Percentiles rank a stretch among this genome's conserved stretches.
phyloP scores from a whole-genome alignment of 2,797 vertebrate species.

The Lacerta bilineata region DNA sequence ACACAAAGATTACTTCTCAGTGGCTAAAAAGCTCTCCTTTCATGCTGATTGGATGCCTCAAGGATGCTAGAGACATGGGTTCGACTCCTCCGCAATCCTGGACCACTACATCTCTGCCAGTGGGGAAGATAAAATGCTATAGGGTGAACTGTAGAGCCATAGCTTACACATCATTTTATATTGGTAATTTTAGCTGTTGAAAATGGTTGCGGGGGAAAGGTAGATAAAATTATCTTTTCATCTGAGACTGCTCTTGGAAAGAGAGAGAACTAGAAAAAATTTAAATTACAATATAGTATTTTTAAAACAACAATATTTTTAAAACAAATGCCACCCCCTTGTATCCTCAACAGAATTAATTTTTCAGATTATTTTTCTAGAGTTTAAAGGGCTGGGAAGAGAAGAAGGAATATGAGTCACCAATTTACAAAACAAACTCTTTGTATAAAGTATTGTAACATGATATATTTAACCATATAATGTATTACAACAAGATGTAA shows the following conservation, averaged over 20 bases:
- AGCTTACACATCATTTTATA: neutral
- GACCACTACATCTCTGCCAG: neutral
- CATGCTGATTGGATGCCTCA: too few species aligned
- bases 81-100: too few species aligned
- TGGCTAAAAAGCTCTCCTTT: too few species aligned
- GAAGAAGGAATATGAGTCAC: neutral
- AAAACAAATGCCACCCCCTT: too few species aligned
- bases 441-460: neutral
- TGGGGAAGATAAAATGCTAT: neutral
- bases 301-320: too few species aligned
- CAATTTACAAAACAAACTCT: conserved; percentile 1
- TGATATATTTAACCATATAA: neutral
- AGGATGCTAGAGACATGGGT: too few species aligned
- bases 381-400: neutral
- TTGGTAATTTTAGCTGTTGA: neutral
- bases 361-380: neutral
- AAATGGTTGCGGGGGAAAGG: neutral
- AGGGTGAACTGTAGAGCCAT: neutral
- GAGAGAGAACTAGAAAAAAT: neutral
- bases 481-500: neutral
- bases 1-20: too few species aligned
- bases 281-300: too few species aligned
- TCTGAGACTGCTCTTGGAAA: neutral
- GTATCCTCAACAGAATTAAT: too few species aligned
- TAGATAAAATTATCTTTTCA: neutral